These are phyloP conservation scores for Eulacestoma nigropectus DNA, from an alignment of 2,113 vertebrate genomes.

Conservation along the genomic window DNA sequence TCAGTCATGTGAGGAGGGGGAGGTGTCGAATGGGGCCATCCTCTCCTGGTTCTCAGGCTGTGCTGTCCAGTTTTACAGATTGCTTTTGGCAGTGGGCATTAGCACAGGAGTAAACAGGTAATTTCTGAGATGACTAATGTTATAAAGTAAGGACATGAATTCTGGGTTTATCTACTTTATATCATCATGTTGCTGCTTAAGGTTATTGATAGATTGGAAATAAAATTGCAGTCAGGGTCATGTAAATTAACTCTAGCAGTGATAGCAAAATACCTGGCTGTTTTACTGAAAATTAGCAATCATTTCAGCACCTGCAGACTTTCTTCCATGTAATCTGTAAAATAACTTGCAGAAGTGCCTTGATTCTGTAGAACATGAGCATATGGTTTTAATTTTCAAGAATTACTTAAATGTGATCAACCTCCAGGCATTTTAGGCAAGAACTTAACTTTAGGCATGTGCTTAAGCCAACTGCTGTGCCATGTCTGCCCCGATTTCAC, in stretches of 20 bases:
- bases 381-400: background rate
- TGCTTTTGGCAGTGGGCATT: background rate
- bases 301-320: background rate
- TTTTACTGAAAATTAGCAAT: background rate
- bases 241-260: background rate
- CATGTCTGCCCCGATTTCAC: background rate
- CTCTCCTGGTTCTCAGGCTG: background rate
- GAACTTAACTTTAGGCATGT: background rate
- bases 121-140: background rate
- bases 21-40: fast-evolving
- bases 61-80: background rate
- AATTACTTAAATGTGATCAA: background rate
- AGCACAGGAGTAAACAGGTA: background rate
- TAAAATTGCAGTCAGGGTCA: background rate
- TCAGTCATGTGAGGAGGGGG: background rate
- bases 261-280: background rate
- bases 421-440: background rate
- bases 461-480: background rate
- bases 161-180: background rate
- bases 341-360: background rate
- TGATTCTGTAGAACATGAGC: background rate
- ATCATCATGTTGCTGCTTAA: background rate
- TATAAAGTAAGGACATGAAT: background rate
- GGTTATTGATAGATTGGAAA: background rate
- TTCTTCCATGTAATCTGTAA: background rate